Evolutionary conservation across 2,113 vertebrate species (phyloP).

Genomic region (Phalacrocorax pelagicus): DNA sequence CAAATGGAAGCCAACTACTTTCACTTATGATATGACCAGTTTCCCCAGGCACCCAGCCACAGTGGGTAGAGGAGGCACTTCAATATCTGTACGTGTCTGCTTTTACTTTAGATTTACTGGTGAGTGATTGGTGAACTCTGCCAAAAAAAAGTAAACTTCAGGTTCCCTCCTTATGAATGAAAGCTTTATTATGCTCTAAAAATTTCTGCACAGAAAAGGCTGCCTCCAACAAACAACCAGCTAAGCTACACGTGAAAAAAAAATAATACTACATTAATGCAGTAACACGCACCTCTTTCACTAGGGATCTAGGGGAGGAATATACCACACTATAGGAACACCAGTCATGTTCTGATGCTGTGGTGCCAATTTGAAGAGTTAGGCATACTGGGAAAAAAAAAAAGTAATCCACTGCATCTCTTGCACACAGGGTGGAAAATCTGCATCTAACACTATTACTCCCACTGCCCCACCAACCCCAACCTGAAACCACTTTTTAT

Average conservation of each 20-base stretch:
- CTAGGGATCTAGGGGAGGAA: neutral
- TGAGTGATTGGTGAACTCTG: conserved; percentile 43
- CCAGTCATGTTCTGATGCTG: neutral
- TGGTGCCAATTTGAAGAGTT: neutral
- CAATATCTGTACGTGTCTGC: neutral
- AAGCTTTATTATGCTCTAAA: conserved; percentile 50
- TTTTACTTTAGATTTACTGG: conserved; percentile 40
- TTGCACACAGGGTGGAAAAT: neutral
- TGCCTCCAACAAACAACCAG: conserved; percentile 2
- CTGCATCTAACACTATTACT: neutral
- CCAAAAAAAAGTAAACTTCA: conserved; percentile 59
- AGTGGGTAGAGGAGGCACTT: neutral
- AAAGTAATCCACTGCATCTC: neutral
- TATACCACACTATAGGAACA: neutral
- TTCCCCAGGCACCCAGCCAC: neutral
- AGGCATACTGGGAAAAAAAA: neutral
- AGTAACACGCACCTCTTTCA: neutral
- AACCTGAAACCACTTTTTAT: neutral
- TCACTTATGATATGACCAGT: fast-evolving
- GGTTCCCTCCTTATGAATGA: conserved; percentile 49
- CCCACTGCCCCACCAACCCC: neutral
- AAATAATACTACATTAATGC: neutral
- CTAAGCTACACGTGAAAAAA: neutral
- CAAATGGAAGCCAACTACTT: neutral
- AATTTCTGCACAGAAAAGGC: conserved; percentile 10